Conservation (phyloP, 2,113 vertebrate species). For the Excalfactoria chinensis region DNA sequence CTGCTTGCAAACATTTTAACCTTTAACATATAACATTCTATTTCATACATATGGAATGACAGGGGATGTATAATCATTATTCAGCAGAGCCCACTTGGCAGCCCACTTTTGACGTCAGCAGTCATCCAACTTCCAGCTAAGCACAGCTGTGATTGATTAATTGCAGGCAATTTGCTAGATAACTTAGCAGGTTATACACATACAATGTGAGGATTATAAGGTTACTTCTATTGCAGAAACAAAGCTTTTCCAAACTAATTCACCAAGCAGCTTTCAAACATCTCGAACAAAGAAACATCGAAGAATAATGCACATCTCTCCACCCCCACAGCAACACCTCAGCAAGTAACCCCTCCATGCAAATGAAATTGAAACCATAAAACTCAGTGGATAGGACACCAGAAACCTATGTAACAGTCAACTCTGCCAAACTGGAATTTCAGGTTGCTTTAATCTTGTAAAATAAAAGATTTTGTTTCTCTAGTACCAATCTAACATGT, state of each 20-base stretch:
- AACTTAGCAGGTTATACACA: neutral
- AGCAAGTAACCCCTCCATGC: neutral
- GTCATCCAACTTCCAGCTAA: neutral
- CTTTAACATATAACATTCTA: constrained; percentile 18
- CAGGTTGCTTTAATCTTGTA: constrained; percentile 45
- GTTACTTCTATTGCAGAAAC: neutral
- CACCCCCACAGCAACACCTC: neutral
- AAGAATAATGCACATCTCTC: neutral
- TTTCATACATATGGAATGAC: neutral
- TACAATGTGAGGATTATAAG: neutral
- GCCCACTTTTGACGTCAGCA: neutral
- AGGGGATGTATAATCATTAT: neutral
- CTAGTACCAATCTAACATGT: neutral
- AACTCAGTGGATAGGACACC: neutral
- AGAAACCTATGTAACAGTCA: constrained; percentile 3
- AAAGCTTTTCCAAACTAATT: neutral
- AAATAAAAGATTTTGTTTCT: neutral
- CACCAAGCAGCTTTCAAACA: neutral
- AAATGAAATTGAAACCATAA: constrained; percentile 13
- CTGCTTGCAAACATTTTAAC: neutral
- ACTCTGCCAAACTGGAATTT: constrained; percentile 62
- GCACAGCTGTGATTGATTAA: neutral
- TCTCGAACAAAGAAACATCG: neutral
- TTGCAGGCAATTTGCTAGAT: neutral
- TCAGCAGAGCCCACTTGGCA: neutral